Conservation (phyloP, 2,113 vertebrate species). For the Cettia cetti region DNA sequence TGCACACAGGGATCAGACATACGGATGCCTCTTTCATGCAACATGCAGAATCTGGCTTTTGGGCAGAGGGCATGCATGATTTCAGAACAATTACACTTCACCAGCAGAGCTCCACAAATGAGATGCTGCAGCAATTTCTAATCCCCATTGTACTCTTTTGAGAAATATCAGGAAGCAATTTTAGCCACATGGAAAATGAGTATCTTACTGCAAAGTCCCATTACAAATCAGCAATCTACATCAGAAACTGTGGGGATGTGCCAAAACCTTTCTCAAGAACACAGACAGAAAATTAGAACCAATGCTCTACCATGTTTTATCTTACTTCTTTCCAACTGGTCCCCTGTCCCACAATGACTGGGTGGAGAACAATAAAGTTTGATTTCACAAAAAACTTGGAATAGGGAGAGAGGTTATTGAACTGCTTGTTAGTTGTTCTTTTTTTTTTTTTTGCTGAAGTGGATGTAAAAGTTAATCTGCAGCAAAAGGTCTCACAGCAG, state of each 20-base stretch:
- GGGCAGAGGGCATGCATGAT: not conserved
- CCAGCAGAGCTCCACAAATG: not conserved
- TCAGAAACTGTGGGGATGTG: not conserved
- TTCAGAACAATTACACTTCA: not conserved
- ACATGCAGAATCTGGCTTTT: not conserved
- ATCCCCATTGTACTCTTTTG: not conserved
- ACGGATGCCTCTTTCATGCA: not conserved
- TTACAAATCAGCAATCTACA: not conserved
- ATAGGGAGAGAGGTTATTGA: not conserved
- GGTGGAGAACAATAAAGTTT: not conserved
- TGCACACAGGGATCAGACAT: not conserved
- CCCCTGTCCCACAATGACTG: not conserved
- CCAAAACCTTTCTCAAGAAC: not conserved
- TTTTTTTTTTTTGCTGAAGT: not conserved
- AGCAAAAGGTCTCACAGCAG: slow-evolving; percentile 18
- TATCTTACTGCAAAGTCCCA: not conserved
- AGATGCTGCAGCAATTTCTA: not conserved
- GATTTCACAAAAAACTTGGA: not conserved
- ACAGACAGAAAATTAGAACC: not conserved
- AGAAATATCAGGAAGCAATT: slow-evolving; percentile 13
- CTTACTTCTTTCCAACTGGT: not conserved
- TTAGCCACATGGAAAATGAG: not conserved
- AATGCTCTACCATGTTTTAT: not conserved
- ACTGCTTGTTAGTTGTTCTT: not conserved
- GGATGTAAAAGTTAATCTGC: slow-evolving; percentile 15